These are phyloP conservation scores for Holothuria leucospilota DNA, from an alignment of 53 echinoderm and acorn worm species.

Conservation along the genomic window DNA sequence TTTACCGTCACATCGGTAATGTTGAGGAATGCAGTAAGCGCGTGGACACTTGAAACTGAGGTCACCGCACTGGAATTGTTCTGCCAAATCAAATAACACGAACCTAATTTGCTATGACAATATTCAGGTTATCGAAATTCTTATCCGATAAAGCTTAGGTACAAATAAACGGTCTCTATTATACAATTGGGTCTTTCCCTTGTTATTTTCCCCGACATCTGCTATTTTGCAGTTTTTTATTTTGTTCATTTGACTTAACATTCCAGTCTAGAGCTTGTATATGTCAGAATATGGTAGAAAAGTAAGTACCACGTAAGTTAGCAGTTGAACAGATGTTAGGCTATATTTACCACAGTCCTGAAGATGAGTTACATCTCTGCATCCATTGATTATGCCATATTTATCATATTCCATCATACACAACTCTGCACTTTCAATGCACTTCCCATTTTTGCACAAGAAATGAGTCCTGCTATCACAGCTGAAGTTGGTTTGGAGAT, in stretches of 20 bases:
- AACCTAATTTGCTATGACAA: too few relatives aligned
- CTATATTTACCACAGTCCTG: slow-evolving; percentile 34
- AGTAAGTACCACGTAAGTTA: too few relatives aligned
- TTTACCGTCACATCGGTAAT: slow-evolving; percentile 13
- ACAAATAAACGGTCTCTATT: too few relatives aligned
- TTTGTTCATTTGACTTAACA: too few relatives aligned
- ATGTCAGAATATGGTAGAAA: too few relatives aligned
- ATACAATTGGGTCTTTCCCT: too few relatives aligned
- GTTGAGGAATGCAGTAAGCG: slow-evolving; percentile 35
- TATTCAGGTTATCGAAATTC: too few relatives aligned
- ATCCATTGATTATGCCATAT: slow-evolving; percentile 32
- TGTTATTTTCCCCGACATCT: too few relatives aligned
- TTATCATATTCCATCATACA: background rate
- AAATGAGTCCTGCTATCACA: background rate
- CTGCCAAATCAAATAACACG: background rate
- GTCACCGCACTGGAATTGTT: background rate
- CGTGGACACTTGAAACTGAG: slow-evolving; percentile 25
- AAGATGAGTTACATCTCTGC: slow-evolving; percentile 37
- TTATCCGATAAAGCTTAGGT: too few relatives aligned
- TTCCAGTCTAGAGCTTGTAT: too few relatives aligned
- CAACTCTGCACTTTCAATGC: background rate
- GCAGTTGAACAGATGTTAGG: background rate
- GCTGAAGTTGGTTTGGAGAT: slow-evolving; percentile 11
- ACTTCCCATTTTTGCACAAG: slow-evolving; percentile 13
- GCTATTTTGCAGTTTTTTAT: too few relatives aligned